Conservation (phyloP, 2,113 vertebrate species). For the Actinemys pallida region DNA sequence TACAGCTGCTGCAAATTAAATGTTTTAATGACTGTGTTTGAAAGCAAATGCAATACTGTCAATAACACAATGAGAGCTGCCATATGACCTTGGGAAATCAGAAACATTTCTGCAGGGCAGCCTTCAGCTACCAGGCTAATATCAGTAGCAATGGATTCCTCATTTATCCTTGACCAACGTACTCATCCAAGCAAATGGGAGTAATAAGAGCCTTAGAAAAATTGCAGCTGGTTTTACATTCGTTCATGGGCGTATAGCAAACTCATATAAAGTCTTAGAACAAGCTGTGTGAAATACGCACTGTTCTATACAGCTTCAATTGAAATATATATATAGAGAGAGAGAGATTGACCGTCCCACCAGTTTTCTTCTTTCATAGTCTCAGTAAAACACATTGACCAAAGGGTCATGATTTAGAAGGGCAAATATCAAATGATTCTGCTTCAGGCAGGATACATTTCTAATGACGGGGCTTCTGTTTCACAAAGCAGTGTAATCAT, state of each 20-base stretch:
- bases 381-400: background rate
- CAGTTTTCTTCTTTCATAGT: background rate
- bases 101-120: background rate
- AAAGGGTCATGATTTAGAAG: slow-evolving; percentile 7
- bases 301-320: rapidly evolving
- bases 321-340: background rate
- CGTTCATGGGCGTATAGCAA: background rate
- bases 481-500: slow-evolving; percentile 45
- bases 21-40: slow-evolving; percentile 73
- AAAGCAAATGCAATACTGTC: slow-evolving; percentile 45
- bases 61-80: slow-evolving; percentile 21
- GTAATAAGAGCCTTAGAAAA: background rate
- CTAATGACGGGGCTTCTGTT: slow-evolving; percentile 25
- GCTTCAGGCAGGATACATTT: background rate
- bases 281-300: background rate
- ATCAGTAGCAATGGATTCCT: background rate
- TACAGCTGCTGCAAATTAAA: slow-evolving; percentile 76
- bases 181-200: background rate
- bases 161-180: background rate
- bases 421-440: slow-evolving; percentile 41
- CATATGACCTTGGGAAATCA: slow-evolving; percentile 1
- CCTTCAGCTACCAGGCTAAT: background rate
- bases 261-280: background rate
- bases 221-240: background rate
- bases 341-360: background rate